Base-by-base conservation (phyloP, 2,888 invertebrate genomes). In the Pocota personata region DNA sequence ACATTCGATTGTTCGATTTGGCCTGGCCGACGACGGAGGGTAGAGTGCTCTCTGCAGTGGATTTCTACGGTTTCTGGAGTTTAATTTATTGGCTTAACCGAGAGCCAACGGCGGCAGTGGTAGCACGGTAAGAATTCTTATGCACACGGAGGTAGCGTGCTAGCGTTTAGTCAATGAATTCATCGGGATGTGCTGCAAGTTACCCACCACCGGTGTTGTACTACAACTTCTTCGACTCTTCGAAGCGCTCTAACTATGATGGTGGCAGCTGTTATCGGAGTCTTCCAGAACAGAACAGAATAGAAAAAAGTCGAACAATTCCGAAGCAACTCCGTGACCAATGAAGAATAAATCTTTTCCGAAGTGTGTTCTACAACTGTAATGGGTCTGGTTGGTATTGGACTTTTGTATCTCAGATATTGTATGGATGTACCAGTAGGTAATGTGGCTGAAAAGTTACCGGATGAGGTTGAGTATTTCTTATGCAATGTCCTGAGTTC, bases 211-310 rank as follows among this genome's bases (percentile, higher is more conserved):
- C n/a, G 32, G 46, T 66, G 75, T 76, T 62, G 57, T 66, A 48
- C 8, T 40, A 73, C 78, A 67, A 78, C 62, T 86, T 60, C 71
- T 76, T 71, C 40, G 14, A n/a, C 3, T 32, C 12, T 16, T 27
- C 52, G 32, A 19, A n/a, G n/a, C 37, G 60, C 37, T 35, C 66
- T 72, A 80, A 76, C 76, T 66, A 75, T 69, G 84, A 50, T 58
- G 75, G 84, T 75, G 84, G 84, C 84, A 82, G 86, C 71, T 82
- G 86, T 86, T 86, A 86, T 86, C 86, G 32, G 48, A 40, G 46
- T 37, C 57, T 58, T 71, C 46, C 82, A 86, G 60, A 21, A 40
- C 43, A 66, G 71, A 35, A 73, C 48, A 16, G 57, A 71, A 60
- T 19, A 21, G 10, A 57, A 14, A 50, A 43, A 10, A 32, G 35